Base-by-base conservation (phyloP, 2,888 invertebrate species). In the Latrodectus elegans region DNA sequence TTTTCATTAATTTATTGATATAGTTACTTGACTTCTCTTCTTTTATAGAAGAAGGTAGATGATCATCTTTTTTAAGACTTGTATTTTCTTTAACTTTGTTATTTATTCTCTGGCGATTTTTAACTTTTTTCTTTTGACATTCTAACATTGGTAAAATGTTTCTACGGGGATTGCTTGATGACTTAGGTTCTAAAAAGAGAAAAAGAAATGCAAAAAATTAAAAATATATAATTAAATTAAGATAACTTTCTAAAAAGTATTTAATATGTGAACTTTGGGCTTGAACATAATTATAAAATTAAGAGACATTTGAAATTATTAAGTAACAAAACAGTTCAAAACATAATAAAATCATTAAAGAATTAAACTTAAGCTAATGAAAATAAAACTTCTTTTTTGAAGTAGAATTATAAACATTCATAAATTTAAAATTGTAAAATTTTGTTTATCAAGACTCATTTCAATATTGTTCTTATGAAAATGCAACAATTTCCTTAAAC, bases 111-210 rank as follows among this genome's bases (percentile, higher is more conserved):
- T 77, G 81, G 26, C 86, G 77, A 60, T 86, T 86, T 65, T 76
- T 86, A 8, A 72, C 72, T 60, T 81, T 81, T 70, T 86, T 86
- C 81, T 86, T 86, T 22, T 86, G 86, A 60, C 52, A 55, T 64
- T 86, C 81, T 64, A 81, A 51, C 71, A 81, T 74, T 9, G 80
- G 81, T n/a, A 86, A 65, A 26, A 86, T 67, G 15, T 81, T 81
- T 10, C 82, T 53, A 72, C 81, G 64, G 12, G 67, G 52, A 51
- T 85, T 79, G 52, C 55, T 80, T 9, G 79, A 53, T 67, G 72
- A 17, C 71, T 77, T 86, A 15, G 81, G 14, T 74, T 86, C 86
- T 86, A 52, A 64, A 81, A 86, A n/a, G 38, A 76, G 67, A n/a
- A 38, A 38, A 10, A 73, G n/a, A 12, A 52, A 38, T 38, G 4